Evolutionary conservation across 1,140 invertebrate genomes (phyloP), one percentile per base, ranked within the genome.

Genomic region (Agrypnia vestita): DNA sequence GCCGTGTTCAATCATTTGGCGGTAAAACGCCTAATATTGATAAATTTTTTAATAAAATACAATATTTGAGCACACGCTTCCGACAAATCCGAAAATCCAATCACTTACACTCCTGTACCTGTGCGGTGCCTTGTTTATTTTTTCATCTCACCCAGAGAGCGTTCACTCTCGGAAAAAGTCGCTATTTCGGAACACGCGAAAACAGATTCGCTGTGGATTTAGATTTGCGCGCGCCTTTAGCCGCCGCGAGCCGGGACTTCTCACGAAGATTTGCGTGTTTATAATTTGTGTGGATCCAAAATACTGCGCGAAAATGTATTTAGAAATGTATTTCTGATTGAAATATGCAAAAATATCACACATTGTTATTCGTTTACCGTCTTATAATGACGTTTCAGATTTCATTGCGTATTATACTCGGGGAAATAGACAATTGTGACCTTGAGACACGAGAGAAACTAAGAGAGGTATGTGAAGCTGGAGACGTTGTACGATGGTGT

Each of bases 101-200:
- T 56, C 49, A n/a, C 47, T 73, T 73, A 15, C 53, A 19, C 44
- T 49, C 43, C 21, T 25, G 15, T 73, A 53, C 47, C 69, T 73
- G 69, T 53, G 47, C n/a, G 47, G 21, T 44, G 44, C 17, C n/a
- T 49, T 43, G 73, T 75, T 59, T 75, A 75, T 75, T 75, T 75
- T 75, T 75, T 75, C 73, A 21, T 75, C 19, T 55, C 53, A 13
- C 9, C 47, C 1, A 13, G 69, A 73, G 69, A 73, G 49, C 69
- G 73, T 75, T 75, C 73, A 75, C 73, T 75, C 53, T 59, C 21
- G n/a, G 43, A 74, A 75, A 75, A 61, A 75, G 53, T 61, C 7
- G 73, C 73, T 75, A 75, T 75, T 75, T 75, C 21, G 15, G 73
- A 75, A 61, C 73, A 46, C 47, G 53, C 51, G 15, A 75, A 56